These are phyloP conservation scores for Phrynosoma blainvillii DNA, from an alignment of 2,113 vertebrate species.

Conservation along the genomic window DNA sequence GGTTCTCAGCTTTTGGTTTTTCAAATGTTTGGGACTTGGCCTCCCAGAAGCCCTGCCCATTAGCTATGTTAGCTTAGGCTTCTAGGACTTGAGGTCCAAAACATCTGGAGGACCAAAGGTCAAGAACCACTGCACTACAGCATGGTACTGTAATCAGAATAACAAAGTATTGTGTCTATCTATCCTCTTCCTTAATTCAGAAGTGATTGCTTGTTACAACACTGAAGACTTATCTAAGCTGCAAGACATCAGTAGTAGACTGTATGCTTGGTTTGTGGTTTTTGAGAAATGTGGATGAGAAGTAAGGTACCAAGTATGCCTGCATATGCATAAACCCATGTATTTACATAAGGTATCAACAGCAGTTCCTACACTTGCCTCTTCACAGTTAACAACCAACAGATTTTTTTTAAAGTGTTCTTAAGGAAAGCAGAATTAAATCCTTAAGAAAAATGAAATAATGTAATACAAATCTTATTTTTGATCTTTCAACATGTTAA, in stretches of 20 bases:
- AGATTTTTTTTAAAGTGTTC: not conserved
- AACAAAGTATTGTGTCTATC: not conserved
- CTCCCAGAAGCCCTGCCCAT: not conserved
- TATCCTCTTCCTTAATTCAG: conserved; percentile 54
- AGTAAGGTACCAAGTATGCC: not conserved
- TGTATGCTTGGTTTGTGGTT: not conserved
- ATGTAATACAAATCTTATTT: conserved; percentile 51
- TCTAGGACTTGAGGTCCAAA: not conserved
- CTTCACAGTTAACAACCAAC: conserved; percentile 45
- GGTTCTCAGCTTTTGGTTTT: not conserved
- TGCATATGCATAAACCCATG: not conserved
- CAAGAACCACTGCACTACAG: not conserved
- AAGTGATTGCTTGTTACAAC: conserved; percentile 17
- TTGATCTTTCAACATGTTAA: conserved; percentile 44
- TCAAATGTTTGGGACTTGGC: not conserved
- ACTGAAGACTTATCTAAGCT: not conserved
- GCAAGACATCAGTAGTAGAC: not conserved
- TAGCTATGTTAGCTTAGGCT: not conserved
- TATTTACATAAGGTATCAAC: conserved; percentile 57
- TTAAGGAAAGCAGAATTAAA: conserved; percentile 40
- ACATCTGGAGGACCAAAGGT: not conserved
- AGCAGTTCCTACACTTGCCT: conserved; percentile 61
- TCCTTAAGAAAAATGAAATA: conserved; percentile 43
- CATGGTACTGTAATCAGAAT: conserved; percentile 21
- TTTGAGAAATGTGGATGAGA: not conserved